Conservation (phyloP, 2,113 vertebrate genomes). For the Notarius quadriscutis region DNA sequence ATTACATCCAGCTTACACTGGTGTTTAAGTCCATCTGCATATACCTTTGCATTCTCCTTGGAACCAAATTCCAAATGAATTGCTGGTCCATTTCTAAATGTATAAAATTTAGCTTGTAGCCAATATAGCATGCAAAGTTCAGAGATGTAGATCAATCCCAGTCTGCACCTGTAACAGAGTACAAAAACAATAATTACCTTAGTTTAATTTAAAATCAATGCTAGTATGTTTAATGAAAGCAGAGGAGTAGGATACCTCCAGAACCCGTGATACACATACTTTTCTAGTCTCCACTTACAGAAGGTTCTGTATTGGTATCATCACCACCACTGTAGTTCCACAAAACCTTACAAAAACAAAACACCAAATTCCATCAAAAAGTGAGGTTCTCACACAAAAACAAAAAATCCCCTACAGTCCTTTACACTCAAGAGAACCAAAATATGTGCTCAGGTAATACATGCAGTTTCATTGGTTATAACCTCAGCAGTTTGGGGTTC, state of each 20-base stretch:
- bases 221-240: background rate
- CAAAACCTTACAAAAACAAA: background rate
- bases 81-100: background rate
- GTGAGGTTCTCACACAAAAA: background rate
- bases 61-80: background rate
- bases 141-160: background rate
- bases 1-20: background rate
- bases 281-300: background rate
- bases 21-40: background rate
- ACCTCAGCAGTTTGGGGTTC: background rate
- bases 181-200: background rate
- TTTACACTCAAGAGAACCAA: background rate
- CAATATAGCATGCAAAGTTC: background rate
- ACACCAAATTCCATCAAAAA: background rate
- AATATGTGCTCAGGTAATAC: conserved; percentile 44
- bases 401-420: no score
- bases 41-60: background rate
- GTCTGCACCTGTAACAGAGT: background rate
- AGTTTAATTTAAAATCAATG: background rate
- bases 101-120: background rate
- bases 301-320: background rate
- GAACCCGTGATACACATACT: no score
- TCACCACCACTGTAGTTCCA: background rate
- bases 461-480: conserved; percentile 30
- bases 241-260: background rate